phyloP scores from a whole-genome alignment of 2,888 invertebrate species.

The Taenaris catops region DNA sequence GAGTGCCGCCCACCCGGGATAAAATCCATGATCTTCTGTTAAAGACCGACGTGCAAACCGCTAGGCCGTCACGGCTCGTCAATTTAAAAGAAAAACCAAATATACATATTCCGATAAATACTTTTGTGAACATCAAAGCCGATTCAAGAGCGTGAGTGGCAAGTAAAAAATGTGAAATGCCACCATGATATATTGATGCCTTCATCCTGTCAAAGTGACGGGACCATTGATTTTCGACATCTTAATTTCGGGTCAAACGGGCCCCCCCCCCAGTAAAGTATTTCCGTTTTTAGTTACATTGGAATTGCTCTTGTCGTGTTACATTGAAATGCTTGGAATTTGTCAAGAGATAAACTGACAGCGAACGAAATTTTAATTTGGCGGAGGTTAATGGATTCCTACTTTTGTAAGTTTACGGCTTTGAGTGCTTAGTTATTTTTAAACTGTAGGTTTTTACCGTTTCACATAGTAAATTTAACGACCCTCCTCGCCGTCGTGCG shows the following conservation, averaged over 20 bases:
- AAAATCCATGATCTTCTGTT: too few species aligned
- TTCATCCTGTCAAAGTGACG: constrained; percentile 46
- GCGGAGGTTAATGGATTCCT: constrained; percentile 15
- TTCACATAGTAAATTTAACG: too few species aligned
- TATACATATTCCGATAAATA: too few species aligned
- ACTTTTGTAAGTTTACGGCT: constrained; percentile 4
- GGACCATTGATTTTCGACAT: constrained; percentile 66
- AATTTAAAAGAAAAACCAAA: too few species aligned
- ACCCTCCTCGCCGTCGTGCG: too few species aligned
- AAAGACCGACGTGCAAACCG: too few species aligned
- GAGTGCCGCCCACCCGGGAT: too few species aligned
- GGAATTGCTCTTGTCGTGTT: constrained; percentile 27
- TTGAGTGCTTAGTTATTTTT: constrained; percentile 7
- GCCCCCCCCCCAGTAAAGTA: constrained; percentile 40
- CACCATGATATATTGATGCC: constrained; percentile 49
- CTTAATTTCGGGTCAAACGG: constrained; percentile 76
- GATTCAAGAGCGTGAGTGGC: too few species aligned
- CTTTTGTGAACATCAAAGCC: too few species aligned
- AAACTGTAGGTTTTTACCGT: not conserved
- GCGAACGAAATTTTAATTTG: constrained; percentile 21
- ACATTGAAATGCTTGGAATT: constrained; percentile 29
- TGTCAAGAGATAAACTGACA: constrained; percentile 27
- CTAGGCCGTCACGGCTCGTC: too few species aligned
- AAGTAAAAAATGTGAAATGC: constrained; percentile 45
- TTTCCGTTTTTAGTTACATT: constrained; percentile 41